A percentile compares a stretch with the other conserved stretches of the same genome.
Evolutionary conservation across 1,140 invertebrate genomes (phyloP).

Genomic region (Leptinotarsa defecta): DNA sequence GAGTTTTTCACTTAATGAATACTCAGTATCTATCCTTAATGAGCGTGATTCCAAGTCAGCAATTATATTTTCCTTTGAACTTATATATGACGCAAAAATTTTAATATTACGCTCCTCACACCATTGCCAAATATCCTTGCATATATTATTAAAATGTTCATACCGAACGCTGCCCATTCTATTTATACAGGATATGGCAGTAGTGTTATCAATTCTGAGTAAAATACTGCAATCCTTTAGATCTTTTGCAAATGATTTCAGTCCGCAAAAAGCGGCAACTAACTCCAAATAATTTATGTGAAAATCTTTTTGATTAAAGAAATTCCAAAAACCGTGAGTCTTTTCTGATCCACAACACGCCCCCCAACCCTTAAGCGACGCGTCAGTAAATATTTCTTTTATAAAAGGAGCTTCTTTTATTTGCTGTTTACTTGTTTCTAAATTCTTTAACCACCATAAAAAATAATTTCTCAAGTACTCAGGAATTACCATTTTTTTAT

Average conservation of each 20-base stretch:
- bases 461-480: slow-evolving; percentile 3
- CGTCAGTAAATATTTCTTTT: slow-evolving; percentile 29
- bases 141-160: slow-evolving; percentile 36
- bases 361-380: slow-evolving; percentile 19
- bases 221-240: slow-evolving; percentile 21
- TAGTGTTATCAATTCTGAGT: slow-evolving; percentile 28
- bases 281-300: slow-evolving; percentile 46
- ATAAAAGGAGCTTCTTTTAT: slow-evolving; percentile 16
- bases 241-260: slow-evolving; percentile 9
- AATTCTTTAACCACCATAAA: slow-evolving; percentile 28
- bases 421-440: not conserved
- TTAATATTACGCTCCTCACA: slow-evolving; percentile 45
- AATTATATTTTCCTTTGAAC: slow-evolving; percentile 26
- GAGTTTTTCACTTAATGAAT: slow-evolving; percentile 5
- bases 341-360: slow-evolving; percentile 32
- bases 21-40: slow-evolving; percentile 29
- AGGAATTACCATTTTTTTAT: not conserved
- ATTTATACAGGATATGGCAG: slow-evolving; percentile 28
- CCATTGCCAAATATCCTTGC: slow-evolving; percentile 43
- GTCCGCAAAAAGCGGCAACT: slow-evolving; percentile 36
- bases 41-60: slow-evolving; percentile 44
- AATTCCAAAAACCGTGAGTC: slow-evolving; percentile 39
- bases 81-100: slow-evolving; percentile 43
- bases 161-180: slow-evolving; percentile 43
- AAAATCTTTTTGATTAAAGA: slow-evolving; percentile 25